A percentile compares a stretch with the other conserved stretches of the same genome.
phyloP scores from a whole-genome alignment of 1,140 invertebrate species.

The Chrysomallon squamiferum region DNA sequence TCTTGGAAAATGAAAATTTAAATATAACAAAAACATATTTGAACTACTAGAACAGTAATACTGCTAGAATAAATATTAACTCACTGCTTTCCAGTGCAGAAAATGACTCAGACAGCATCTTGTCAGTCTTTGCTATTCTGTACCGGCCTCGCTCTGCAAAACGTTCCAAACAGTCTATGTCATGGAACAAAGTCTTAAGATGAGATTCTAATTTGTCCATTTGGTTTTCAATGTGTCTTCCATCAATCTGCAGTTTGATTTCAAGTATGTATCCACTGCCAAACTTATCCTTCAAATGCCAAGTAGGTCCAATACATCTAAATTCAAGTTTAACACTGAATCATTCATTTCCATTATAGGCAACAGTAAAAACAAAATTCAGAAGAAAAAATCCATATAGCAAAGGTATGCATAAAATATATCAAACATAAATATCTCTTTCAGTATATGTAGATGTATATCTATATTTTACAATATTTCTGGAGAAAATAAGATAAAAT shows the following conservation, averaged over 20 bases:
- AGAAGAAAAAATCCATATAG: too few relatives aligned
- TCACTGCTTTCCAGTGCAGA: slow-evolving; percentile 79
- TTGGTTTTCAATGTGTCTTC: slow-evolving; percentile 35
- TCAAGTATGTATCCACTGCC: too few relatives aligned
- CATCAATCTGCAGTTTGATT: slow-evolving; percentile 73
- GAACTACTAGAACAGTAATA: neutral
- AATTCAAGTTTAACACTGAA: too few relatives aligned
- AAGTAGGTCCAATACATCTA: slow-evolving; percentile 63
- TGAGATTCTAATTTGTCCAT: slow-evolving; percentile 64
- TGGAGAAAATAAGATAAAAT: too few relatives aligned
- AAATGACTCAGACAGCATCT: slow-evolving; percentile 79
- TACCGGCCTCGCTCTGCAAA: slow-evolving; percentile 83
- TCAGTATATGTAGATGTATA: too few relatives aligned
- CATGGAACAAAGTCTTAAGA: slow-evolving; percentile 73
- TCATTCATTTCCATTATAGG: too few relatives aligned
- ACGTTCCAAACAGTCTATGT: slow-evolving; percentile 76
- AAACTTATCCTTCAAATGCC: slow-evolving; percentile 64
- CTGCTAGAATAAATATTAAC: slow-evolving; percentile 1
- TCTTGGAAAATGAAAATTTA: neutral
- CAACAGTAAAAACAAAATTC: too few relatives aligned
- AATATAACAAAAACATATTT: neutral
- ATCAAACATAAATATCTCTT: too few relatives aligned
- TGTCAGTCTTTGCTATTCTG: slow-evolving; percentile 77
- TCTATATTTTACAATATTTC: too few relatives aligned
- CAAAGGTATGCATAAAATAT: too few relatives aligned